These are phyloP conservation scores for Hemaris fuciformis DNA, from an alignment of 2,888 invertebrate genomes.

Conservation along the genomic window DNA sequence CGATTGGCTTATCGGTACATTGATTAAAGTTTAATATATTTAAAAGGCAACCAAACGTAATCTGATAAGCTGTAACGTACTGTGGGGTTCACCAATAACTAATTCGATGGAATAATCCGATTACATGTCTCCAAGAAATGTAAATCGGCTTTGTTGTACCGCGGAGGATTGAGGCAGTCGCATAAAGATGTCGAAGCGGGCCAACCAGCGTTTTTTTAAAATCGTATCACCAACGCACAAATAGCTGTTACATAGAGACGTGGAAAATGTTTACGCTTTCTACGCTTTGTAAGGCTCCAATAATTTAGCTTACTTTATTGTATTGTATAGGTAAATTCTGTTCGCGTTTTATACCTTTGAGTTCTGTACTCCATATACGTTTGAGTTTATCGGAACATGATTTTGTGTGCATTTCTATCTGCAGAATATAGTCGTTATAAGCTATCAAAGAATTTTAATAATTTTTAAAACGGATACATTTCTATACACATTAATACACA, in stretches of 20 bases:
- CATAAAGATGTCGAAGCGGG: background rate
- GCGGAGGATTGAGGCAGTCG: background rate
- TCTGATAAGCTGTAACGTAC: slow-evolving; percentile 4
- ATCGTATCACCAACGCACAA: background rate
- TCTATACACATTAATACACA: too few species aligned
- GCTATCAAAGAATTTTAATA: too few species aligned
- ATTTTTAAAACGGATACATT: too few species aligned
- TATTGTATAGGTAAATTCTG: background rate
- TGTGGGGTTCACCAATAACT: slow-evolving; percentile 34
- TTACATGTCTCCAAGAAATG: slow-evolving; percentile 48
- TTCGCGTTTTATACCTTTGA: too few species aligned
- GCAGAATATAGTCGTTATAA: too few species aligned
- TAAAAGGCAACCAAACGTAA: background rate
- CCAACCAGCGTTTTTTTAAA: background rate
- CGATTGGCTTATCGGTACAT: background rate
- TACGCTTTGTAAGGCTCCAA: background rate
- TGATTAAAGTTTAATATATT: background rate
- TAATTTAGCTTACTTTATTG: background rate
- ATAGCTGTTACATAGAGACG: background rate
- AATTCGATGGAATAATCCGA: slow-evolving; percentile 54
- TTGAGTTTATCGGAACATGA: too few species aligned
- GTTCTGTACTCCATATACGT: too few species aligned
- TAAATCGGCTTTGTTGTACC: slow-evolving; percentile 11
- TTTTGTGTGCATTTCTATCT: too few species aligned
- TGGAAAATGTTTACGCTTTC: background rate